Base-by-base conservation (phyloP, 2,113 vertebrate species). In the Sinosuthora webbiana region DNA sequence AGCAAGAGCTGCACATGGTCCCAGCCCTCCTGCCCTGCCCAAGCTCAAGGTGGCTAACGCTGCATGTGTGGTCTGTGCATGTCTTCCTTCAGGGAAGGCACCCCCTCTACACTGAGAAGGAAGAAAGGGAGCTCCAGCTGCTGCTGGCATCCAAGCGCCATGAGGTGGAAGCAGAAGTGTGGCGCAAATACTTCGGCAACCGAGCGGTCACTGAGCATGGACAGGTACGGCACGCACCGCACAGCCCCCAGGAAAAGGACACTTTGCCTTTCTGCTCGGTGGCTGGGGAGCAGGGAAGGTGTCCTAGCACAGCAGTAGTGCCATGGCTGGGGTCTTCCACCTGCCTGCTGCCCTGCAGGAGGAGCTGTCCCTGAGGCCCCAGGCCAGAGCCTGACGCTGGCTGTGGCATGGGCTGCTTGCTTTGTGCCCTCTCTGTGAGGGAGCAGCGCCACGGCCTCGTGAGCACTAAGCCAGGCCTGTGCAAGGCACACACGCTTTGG, bases 401-500 rank as follows among this genome's bases (percentile, higher is more conserved):
- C 17, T 5, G 47, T 19, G 56, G 18, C 22, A 2, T 1, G 6
- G 49, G 28, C 37, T 23, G 6, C 9, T 31, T 17, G 42, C 42
- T 37, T 3, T 28, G 25, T 27, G 31, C 57, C 17, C 21, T 31
- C 24, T 16, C 18, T 23, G 31, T 0, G 1, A 15, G 57, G 35
- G 42, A 24, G 28, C 42, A 47, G 49, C 75, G 9, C 24, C 56
- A 3, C 4, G 7, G 52, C 16, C 47, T 4, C 2, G 3, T 2
- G 23, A 45, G 19, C 37, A 3, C 21, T 2, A 3, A 56, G 64
- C 27, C 35, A 14, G 22, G 18, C 45, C 33, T 7, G 21, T 6
- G 37, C 62, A 15, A 15, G n/a, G 68, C 65, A 15, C 11, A 15
- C 6, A 4, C 0, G 0, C 21, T 28, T 9, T 5, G 39, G 59